A percentile compares a stretch with the other conserved stretches of the same genome.
These are phyloP conservation scores for Eubasilissa splendida DNA, from an alignment of 2,888 invertebrate genomes.

Conservation along the genomic window DNA sequence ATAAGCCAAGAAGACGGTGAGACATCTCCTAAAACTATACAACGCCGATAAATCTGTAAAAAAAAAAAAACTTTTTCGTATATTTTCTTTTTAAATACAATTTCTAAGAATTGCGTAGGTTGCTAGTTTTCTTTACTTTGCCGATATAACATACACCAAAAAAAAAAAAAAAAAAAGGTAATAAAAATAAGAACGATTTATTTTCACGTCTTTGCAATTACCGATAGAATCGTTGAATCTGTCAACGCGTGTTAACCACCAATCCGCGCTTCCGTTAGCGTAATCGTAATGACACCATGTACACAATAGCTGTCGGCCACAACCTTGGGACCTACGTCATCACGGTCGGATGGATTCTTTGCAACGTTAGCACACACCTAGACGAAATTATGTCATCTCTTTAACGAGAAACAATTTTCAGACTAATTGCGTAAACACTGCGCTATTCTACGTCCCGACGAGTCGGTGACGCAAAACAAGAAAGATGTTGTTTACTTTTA, in stretches of 20 bases:
- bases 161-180: no score
- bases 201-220: constrained; percentile 1
- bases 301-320: background rate
- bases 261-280: constrained; percentile 19
- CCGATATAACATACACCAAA: no score
- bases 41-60: no score
- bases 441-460: background rate
- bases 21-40: no score
- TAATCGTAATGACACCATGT: constrained; percentile 13
- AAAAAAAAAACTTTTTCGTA: no score
- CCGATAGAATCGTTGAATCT: constrained; percentile 6
- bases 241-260: constrained; percentile 9
- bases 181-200: no score
- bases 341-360: background rate
- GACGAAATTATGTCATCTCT: constrained; percentile 12
- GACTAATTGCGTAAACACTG: background rate
- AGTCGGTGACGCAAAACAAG: no score
- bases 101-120: no score
- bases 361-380: background rate
- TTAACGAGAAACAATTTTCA: constrained; percentile 1
- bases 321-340: background rate
- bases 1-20: no score
- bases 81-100: no score
- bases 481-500: no score
- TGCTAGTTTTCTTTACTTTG: no score